These are phyloP conservation scores for Hydrophis major DNA, from an alignment of 2,797 vertebrate species.

Conservation along the genomic window DNA sequence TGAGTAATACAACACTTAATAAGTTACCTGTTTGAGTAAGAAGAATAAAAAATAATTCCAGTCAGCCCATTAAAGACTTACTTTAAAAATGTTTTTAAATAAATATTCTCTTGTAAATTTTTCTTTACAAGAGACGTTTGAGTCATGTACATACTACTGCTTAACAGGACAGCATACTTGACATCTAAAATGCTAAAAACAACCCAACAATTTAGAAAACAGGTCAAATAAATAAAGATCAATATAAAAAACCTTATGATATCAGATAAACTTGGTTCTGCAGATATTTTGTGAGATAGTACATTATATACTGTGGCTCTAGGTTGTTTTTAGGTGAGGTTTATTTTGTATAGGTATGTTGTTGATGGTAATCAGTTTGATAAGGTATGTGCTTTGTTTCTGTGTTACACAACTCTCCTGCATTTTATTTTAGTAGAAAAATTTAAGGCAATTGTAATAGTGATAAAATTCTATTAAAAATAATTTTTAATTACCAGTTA, in stretches of 20 bases:
- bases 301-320: neutral
- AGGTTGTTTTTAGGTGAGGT: neutral
- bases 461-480: neutral
- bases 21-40: neutral
- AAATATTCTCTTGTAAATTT: neutral
- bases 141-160: neutral
- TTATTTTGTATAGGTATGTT: neutral
- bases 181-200: neutral
- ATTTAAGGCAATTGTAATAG: neutral
- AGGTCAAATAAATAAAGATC: neutral
- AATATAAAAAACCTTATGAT: neutral
- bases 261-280: neutral
- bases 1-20: neutral
- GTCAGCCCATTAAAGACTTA: neutral
- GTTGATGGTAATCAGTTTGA: neutral
- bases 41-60: neutral
- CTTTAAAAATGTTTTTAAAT: neutral
- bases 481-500: neutral
- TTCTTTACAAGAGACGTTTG: too few species aligned
- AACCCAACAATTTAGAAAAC: neutral
- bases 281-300: neutral
- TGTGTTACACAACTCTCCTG: neutral
- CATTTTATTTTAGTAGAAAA: neutral
- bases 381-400: neutral
- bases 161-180: neutral